Evolutionary conservation across 1,140 invertebrate genomes (phyloP), one percentile per base, ranked within the genome.

Genomic region (Bactericera cockerelli): DNA sequence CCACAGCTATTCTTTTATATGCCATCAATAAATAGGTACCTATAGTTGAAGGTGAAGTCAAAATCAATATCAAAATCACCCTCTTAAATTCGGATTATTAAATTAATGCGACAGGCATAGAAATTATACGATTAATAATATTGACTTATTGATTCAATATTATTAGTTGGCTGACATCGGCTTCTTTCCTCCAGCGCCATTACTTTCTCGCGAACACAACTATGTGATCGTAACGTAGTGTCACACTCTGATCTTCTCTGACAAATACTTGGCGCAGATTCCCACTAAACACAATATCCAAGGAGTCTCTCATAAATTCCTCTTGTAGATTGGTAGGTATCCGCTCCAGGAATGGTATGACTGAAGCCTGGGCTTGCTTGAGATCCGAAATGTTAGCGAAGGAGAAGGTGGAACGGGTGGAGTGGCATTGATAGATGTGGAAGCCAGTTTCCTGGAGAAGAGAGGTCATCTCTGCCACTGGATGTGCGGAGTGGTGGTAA

Each of bases 291-390:
- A 39, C 31, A 11, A 22, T n/a, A 22, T 49, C 42, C 3, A 49
- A 21, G 14, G 54, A 61, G 19, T n/a, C 31, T 3, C 6, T 42
- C 13, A 61, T 21, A 65, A 82, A 89, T 1, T 81, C 76, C n/a
- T 81, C 74, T 38, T 79, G 77, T 2, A 82, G 61, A 1, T 77
- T 67, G 0, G 72, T 63, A 0, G 86, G 82, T 59, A 91, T 80
- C 24, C 78, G 70, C 2, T 76, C 70, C 39, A 85, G 66, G 65
- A 89, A 89, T 0, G 87, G 87, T 67, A 85, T 87, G 2, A 89
- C 79, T 0, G 86, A 84, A 59, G 73, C 73, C 0, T 82, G 74
- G 25, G 84, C 80, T 65, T 82, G 86, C 87, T 66, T 49, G 71
- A 74, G 57, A 59, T 55, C 54, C 22, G 54, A 54, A n/a, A 24